Percentiles rank a stretch among this genome's conserved stretches.
phyloP scores from a whole-genome alignment of 1,140 invertebrate genomes.

The Arion vulgaris region DNA sequence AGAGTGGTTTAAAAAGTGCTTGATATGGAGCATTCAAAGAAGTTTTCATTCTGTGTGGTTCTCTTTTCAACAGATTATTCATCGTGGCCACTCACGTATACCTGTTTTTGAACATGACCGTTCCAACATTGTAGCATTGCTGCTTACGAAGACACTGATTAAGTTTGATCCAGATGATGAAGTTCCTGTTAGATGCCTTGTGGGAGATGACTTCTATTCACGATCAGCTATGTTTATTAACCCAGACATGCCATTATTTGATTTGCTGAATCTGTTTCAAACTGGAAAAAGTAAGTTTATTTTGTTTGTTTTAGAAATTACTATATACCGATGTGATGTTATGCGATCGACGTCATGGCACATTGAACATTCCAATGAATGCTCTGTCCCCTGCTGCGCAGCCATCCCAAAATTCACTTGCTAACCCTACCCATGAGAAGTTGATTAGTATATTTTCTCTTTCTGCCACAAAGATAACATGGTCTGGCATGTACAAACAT shows the following conservation, averaged over 20 bases:
- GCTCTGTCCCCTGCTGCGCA: too few relatives aligned
- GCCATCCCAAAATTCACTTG: too few relatives aligned
- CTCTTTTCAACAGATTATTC: conserved; percentile 55
- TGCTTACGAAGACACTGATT: conserved; percentile 66
- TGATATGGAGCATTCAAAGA: too few relatives aligned
- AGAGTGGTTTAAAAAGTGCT: too few relatives aligned
- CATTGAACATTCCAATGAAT: too few relatives aligned
- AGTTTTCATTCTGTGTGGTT: too few relatives aligned
- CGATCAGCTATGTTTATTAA: conserved; percentile 51
- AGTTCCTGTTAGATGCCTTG: conserved; percentile 50
- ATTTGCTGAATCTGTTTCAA: conserved; percentile 67
- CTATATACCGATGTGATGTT: too few relatives aligned
- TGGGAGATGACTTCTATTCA: conserved; percentile 44
- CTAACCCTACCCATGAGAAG: too few relatives aligned
- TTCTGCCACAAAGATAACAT: too few relatives aligned
- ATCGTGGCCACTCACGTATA: conserved; percentile 62
- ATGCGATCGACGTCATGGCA: too few relatives aligned
- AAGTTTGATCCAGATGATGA: conserved; percentile 58
- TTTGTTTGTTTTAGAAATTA: background rate
- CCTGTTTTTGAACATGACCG: conserved; percentile 60
- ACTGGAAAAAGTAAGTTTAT: conserved; percentile 65
- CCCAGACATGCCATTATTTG: conserved; percentile 61
- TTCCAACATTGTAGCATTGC: conserved; percentile 56
- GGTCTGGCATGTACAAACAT: too few relatives aligned
- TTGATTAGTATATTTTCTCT: too few relatives aligned